Conservation (phyloP, 1,140 invertebrate genomes). For the Hyles euphorbiae region DNA sequence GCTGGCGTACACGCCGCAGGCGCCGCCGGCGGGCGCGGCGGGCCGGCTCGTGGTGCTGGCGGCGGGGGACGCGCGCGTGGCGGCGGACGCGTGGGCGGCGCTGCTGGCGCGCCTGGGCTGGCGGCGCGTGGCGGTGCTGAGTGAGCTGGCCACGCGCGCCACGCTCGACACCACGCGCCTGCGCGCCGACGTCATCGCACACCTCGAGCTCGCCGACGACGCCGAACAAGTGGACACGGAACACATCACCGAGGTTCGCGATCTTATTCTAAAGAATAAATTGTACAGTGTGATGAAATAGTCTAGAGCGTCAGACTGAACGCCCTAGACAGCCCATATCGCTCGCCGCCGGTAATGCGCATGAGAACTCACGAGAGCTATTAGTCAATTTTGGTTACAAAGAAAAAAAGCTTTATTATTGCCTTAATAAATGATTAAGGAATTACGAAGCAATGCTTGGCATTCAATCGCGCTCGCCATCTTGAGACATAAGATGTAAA, state of each 20-base stretch:
- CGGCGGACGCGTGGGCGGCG: slow-evolving; percentile 27
- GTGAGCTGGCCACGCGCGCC: slow-evolving; percentile 39
- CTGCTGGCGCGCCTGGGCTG: slow-evolving; percentile 31
- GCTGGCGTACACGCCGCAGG: slow-evolving; percentile 48
- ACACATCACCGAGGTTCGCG: slow-evolving; percentile 31
- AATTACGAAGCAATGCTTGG: too few species aligned
- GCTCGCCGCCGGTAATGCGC: too few species aligned
- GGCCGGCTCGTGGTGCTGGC: slow-evolving; percentile 24
- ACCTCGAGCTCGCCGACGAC: slow-evolving; percentile 42
- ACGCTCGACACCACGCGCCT: slow-evolving; percentile 33
- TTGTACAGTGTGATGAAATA: too few species aligned
- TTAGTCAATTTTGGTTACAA: too few species aligned
- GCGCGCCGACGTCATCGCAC: slow-evolving; percentile 31
- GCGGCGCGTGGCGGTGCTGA: slow-evolving; percentile 42
- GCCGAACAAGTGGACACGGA: slow-evolving; percentile 28
- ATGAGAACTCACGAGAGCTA: too few species aligned
- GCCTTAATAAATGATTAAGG: too few species aligned
- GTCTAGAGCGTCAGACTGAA: too few species aligned
- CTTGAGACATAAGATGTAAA: too few species aligned
- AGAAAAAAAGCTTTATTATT: too few species aligned
- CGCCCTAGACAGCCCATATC: too few species aligned
- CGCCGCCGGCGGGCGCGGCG: slow-evolving; percentile 25
- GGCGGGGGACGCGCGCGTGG: slow-evolving; percentile 35
- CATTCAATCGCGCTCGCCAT: too few species aligned
- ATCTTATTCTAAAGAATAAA: background rate